These are phyloP conservation scores for Lucifuga dentata DNA, from an alignment of 2,113 vertebrate species.

Conservation along the genomic window DNA sequence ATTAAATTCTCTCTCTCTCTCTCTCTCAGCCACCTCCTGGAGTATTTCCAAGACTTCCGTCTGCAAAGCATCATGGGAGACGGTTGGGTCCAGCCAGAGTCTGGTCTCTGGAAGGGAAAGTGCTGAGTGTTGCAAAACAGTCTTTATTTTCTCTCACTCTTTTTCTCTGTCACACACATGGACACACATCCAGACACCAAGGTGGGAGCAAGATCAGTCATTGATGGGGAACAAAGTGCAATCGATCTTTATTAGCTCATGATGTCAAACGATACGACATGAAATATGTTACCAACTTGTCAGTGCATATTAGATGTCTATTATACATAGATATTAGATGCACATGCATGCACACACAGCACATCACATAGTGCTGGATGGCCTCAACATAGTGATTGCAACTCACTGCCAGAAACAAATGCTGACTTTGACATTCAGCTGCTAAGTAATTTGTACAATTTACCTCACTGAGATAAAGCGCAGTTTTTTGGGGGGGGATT, in stretches of 20 bases:
- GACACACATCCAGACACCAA: slow-evolving; percentile 6
- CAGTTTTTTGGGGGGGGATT: slow-evolving; percentile 7
- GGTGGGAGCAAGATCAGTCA: slow-evolving; percentile 46
- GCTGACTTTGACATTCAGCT: slow-evolving; percentile 46
- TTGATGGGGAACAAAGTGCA: slow-evolving; percentile 54
- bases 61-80: slow-evolving; percentile 84
- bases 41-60: slow-evolving; percentile 83
- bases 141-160: not conserved
- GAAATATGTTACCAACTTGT: slow-evolving; percentile 68
- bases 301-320: slow-evolving; percentile 42
- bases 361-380: slow-evolving; percentile 31
- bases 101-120: slow-evolving; percentile 75
- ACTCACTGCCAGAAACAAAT: slow-evolving; percentile 35
- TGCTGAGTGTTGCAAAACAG: slow-evolving; percentile 45
- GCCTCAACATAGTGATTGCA: slow-evolving; percentile 44
- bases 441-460: slow-evolving; percentile 20
- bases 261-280: slow-evolving; percentile 61
- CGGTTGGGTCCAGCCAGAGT: slow-evolving; percentile 79
- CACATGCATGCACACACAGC: slow-evolving; percentile 6
- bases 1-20: slow-evolving; percentile 1
- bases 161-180: not conserved
- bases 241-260: slow-evolving; percentile 73
- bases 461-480: slow-evolving; percentile 21
- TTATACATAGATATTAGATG: slow-evolving; percentile 25
- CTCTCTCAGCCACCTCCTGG: slow-evolving; percentile 68